These are phyloP conservation scores for Notoglanidium macrostoma DNA, from an alignment of 2,797 vertebrate genomes.

Conservation along the genomic window DNA sequence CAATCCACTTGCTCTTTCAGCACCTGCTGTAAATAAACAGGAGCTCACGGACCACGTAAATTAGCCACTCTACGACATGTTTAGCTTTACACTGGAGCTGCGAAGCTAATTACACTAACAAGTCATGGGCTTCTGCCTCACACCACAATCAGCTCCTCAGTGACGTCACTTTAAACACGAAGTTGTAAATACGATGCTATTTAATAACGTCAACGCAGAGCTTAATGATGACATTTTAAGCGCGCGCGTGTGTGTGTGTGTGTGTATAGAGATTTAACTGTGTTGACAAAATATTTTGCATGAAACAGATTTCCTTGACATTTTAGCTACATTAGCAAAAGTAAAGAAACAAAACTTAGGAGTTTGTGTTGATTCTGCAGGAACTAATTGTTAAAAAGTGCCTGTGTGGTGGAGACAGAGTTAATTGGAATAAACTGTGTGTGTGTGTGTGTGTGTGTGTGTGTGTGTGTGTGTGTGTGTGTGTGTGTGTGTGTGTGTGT, in stretches of 20 bases:
- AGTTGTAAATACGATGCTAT: background rate
- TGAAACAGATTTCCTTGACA: background rate
- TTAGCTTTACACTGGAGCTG: background rate
- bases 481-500: constrained; percentile 10
- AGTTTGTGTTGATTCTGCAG: constrained; percentile 13
- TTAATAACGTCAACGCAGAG: background rate
- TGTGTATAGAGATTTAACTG: too few species aligned
- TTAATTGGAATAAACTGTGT: constrained; percentile 14
- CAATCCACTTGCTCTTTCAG: background rate
- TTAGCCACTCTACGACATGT: background rate
- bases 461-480: constrained; percentile 4
- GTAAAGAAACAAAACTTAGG: background rate
- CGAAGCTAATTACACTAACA: background rate
- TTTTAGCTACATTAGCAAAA: background rate
- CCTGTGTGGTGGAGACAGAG: background rate
- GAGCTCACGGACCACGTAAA: background rate
- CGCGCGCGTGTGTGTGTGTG: background rate
- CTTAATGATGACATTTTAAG: background rate
- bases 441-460: constrained; percentile 7
- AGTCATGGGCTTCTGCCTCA: background rate
- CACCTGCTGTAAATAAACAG: background rate
- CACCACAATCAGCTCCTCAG: background rate
- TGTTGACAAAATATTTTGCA: background rate
- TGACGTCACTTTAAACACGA: background rate
- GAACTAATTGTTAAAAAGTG: constrained; percentile 7